Evolutionary conservation across 2,888 invertebrate genomes (phyloP), one percentile per base, ranked within the genome.

Genomic region (Anthoptus insignis): DNA sequence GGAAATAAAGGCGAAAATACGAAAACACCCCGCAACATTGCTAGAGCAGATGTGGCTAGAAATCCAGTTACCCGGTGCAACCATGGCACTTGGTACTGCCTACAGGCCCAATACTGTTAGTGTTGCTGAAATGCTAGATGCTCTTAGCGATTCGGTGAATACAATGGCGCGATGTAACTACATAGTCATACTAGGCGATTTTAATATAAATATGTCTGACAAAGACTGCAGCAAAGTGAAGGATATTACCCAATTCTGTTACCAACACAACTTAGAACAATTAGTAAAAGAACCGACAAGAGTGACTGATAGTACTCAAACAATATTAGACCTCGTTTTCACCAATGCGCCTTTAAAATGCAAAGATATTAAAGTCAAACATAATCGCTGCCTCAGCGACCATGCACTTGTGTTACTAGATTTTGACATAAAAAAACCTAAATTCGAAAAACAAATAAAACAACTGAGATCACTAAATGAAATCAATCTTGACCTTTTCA

Each of bases 361-460:
- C 21, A 45, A 14, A 0, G n/a, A 53, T 4, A 19, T 53, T 29
- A n/a, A 32, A 21, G 19, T 53, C 2, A 21, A 34, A 19, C 53
- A 59, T 39, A 59, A 59, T 11, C 50, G 1, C 13, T 27, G 16
- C 4, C 32, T 67, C 0, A 67, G 67, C 45, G 67, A 67, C n/a
- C 67, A 67, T 45, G 67, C 50, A 8, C 16, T 61, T 21, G 50
- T 67, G 3, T 0, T 64, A 9, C 14, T 21, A 9, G 60, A 64
- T 9, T 3, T 64, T 29, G 42, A 42, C 11, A 64, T 67, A 19
- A 64, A 57, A 29, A 59, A 39, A 6, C 37, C 34, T 4, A 67
- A 68, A 59, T 16, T 52, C 1, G 11, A 2, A 27, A 37, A 42
- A 4, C 11, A 24, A 2, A 1, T 9, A 14, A 52, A 29, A 8